A percentile compares a stretch with the other conserved stretches of the same genome.
These are phyloP conservation scores for Hyphantria cunea DNA, from an alignment of 1,140 invertebrate genomes.

Conservation along the genomic window DNA sequence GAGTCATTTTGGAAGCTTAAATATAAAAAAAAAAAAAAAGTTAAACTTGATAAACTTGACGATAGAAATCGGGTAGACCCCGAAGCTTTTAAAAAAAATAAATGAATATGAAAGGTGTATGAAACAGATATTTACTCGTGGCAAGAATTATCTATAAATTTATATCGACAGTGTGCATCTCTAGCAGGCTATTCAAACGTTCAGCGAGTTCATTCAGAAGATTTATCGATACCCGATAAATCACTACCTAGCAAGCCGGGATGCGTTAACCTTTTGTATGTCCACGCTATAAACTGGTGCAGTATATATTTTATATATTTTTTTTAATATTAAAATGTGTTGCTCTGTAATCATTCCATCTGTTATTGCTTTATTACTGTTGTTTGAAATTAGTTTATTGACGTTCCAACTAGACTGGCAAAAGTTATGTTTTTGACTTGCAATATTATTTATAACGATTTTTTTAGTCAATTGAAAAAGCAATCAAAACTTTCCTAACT, in stretches of 20 bases:
- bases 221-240: not conserved
- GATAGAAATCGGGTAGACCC: too few relatives aligned
- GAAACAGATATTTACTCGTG: not conserved
- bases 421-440: too few relatives aligned
- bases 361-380: not conserved
- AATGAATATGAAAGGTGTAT: not conserved
- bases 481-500: too few relatives aligned
- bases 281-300: not conserved
- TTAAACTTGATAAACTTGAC: too few relatives aligned
- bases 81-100: too few relatives aligned
- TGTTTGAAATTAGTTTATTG: not conserved
- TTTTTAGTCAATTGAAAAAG: too few relatives aligned
- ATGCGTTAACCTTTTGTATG: not conserved
- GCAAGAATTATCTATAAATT: not conserved
- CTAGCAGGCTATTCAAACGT: not conserved
- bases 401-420: too few relatives aligned
- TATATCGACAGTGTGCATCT: too few relatives aligned
- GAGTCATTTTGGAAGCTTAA: too few relatives aligned
- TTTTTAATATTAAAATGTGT: not conserved
- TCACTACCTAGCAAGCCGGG: not conserved
- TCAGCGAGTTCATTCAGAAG: not conserved
- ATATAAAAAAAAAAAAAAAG: too few relatives aligned
- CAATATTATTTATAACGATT: too few relatives aligned
- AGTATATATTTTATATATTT: not conserved
- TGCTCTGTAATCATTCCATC: too few relatives aligned